Evolutionary conservation across 2,888 invertebrate species (phyloP).

Genomic region (Malachius bipustulatus): DNA sequence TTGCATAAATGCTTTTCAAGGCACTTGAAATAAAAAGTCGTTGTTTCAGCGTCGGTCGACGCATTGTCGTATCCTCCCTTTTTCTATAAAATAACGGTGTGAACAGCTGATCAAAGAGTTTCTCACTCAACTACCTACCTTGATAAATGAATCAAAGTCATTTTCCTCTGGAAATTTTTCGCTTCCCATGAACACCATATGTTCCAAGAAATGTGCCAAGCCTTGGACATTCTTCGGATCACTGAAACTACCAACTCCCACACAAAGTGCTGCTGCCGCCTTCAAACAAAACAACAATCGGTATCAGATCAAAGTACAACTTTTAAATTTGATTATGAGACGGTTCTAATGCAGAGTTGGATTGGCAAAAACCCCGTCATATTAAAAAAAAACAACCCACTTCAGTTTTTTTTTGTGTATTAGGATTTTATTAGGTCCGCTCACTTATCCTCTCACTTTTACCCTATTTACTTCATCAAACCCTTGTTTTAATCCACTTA

Average conservation of each 20-base stretch:
- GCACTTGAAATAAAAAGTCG: constrained; percentile 82
- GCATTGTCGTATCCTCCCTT: constrained; percentile 82
- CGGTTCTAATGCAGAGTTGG: no score
- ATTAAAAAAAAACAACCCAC: no score
- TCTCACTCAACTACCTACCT: constrained; percentile 32
- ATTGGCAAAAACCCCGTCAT: no score
- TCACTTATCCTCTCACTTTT: no score
- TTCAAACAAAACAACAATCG: constrained; percentile 20
- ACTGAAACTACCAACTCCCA: constrained; percentile 68
- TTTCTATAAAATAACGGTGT: constrained; percentile 41
- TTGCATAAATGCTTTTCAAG: constrained; percentile 64
- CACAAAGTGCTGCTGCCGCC: constrained; percentile 65
- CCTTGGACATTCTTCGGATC: constrained; percentile 68
- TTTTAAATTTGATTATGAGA: no score
- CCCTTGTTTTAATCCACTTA: no score
- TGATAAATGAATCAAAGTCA: constrained; percentile 68
- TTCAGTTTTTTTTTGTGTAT: no score
- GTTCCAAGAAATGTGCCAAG: constrained; percentile 75
- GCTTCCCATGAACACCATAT: constrained; percentile 94
- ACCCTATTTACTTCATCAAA: no score
- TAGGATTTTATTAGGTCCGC: no score
- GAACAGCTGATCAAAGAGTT: background rate
- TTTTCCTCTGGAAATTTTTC: constrained; percentile 79
- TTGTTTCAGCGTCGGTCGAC: constrained; percentile 75
- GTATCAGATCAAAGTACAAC: background rate